phyloP scores from a whole-genome alignment of 2,888 invertebrate species.

The Neocrepidodera transversa region DNA sequence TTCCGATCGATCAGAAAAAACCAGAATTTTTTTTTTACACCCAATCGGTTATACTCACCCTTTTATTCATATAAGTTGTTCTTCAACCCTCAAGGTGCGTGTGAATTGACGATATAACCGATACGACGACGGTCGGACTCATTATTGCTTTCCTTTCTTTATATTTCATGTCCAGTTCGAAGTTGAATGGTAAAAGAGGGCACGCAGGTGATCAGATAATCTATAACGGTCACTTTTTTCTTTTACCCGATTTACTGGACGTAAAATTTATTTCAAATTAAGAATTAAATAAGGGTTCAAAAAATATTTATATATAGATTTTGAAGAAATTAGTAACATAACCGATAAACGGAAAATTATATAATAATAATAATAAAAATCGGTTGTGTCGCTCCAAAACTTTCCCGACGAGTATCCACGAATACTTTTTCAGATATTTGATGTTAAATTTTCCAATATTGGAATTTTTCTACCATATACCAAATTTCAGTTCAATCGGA shows the following conservation, averaged over 20 bases:
- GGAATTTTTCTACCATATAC: no score
- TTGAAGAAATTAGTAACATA: no score
- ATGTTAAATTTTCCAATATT: no score
- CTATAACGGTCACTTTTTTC: constrained; percentile 41
- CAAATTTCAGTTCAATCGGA: no score
- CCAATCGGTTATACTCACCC: constrained; percentile 31
- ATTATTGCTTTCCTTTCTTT: constrained; percentile 38
- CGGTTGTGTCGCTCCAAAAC: no score
- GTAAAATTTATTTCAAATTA: no score
- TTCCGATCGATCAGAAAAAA: constrained; percentile 14
- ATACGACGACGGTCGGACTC: constrained; percentile 25
- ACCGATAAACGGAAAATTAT: no score
- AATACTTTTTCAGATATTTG: no score
- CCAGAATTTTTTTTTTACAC: constrained; percentile 20
- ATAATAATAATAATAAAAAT: no score
- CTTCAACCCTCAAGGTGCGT: constrained; percentile 39
- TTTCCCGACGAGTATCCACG: no score
- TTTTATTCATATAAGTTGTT: constrained; percentile 26
- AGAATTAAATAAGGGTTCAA: no score
- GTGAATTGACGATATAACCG: constrained; percentile 30
- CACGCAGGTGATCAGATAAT: constrained; percentile 42
- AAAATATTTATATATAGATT: no score
- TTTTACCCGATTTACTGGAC: constrained; percentile 18
- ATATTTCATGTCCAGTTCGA: constrained; percentile 36
- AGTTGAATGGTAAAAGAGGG: constrained; percentile 38